Evolutionary conservation across 2,113 vertebrate species (phyloP).

Genomic region (Sander vitreus): DNA sequence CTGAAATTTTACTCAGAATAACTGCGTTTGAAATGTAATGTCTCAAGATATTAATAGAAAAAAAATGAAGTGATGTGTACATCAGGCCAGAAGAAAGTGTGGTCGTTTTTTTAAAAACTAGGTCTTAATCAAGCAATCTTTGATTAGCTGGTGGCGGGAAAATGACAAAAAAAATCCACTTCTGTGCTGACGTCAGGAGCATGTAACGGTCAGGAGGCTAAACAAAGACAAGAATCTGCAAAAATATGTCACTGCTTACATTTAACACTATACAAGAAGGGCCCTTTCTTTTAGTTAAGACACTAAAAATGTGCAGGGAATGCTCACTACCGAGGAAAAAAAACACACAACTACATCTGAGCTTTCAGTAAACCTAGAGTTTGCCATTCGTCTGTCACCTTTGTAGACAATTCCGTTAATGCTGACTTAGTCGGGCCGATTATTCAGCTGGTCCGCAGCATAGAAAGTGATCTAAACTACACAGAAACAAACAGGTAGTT

Average conservation of each 20-base stretch:
- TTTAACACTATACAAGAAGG: slow-evolving; percentile 92
- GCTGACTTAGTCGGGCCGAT: slow-evolving; percentile 4
- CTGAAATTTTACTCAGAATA: slow-evolving; percentile 72
- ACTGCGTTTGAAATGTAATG: slow-evolving; percentile 65
- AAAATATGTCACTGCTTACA: slow-evolving; percentile 86
- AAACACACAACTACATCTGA: slow-evolving; percentile 59
- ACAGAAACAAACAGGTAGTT: slow-evolving; percentile 75
- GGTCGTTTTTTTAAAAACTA: slow-evolving; percentile 82
- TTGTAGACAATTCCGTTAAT: slow-evolving; percentile 1
- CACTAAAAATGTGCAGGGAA: slow-evolving; percentile 95
- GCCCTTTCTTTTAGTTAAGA: slow-evolving; percentile 93
- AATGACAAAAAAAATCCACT: slow-evolving; percentile 47
- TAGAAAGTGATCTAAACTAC: slow-evolving; percentile 53
- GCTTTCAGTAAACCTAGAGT: slow-evolving; percentile 84
- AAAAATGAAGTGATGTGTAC: slow-evolving; percentile 71
- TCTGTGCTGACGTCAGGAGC: slow-evolving; percentile 62
- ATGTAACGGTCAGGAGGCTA: slow-evolving; percentile 84
- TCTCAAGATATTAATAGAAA: slow-evolving; percentile 70
- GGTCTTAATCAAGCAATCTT: slow-evolving; percentile 65
- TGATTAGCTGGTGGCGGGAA: slow-evolving; percentile 55
- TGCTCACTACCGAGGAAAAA: slow-evolving; percentile 85
- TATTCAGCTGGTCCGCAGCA: slow-evolving; percentile 40
- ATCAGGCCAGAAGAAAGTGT: slow-evolving; percentile 87
- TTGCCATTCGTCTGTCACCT: slow-evolving; percentile 69
- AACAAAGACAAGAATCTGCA: slow-evolving; percentile 84